These are phyloP conservation scores for Pemphigus obesinymphae DNA, from an alignment of 1,140 invertebrate species.

Conservation along the genomic window DNA sequence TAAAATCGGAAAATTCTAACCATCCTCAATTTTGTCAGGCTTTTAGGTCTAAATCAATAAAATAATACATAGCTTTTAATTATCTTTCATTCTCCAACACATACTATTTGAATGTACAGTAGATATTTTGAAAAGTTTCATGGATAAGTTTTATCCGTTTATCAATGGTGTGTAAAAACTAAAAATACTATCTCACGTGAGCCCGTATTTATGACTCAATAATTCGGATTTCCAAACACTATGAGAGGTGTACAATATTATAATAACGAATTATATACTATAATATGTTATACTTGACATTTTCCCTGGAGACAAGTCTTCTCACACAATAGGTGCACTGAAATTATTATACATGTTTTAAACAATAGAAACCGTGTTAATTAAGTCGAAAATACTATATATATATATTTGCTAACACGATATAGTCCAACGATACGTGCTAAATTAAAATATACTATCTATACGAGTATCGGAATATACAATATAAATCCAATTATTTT, in stretches of 20 bases:
- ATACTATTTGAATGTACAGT: too few relatives aligned
- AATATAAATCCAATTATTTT: too few relatives aligned
- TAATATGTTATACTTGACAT: not conserved
- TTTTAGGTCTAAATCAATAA: too few relatives aligned
- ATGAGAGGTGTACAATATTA: not conserved
- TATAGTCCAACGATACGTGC: too few relatives aligned
- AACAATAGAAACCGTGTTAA: not conserved
- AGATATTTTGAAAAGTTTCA: too few relatives aligned
- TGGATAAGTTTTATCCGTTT: not conserved
- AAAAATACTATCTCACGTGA: not conserved
- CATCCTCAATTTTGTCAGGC: too few relatives aligned
- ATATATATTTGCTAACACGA: too few relatives aligned
- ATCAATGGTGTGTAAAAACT: not conserved
- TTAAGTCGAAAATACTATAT: not conserved
- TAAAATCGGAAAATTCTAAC: too few relatives aligned
- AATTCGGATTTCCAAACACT: not conserved
- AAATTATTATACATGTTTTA: not conserved
- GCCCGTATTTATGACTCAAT: not conserved
- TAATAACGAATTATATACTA: not conserved
- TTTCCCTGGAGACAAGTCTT: not conserved
- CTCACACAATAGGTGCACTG: not conserved
- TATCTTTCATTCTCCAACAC: too few relatives aligned
- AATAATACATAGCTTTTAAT: too few relatives aligned
- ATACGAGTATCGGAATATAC: too few relatives aligned
- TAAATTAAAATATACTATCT: too few relatives aligned